These are phyloP conservation scores for Indri indri DNA, from an alignment of 2,113 vertebrate species.

Conservation along the genomic window DNA sequence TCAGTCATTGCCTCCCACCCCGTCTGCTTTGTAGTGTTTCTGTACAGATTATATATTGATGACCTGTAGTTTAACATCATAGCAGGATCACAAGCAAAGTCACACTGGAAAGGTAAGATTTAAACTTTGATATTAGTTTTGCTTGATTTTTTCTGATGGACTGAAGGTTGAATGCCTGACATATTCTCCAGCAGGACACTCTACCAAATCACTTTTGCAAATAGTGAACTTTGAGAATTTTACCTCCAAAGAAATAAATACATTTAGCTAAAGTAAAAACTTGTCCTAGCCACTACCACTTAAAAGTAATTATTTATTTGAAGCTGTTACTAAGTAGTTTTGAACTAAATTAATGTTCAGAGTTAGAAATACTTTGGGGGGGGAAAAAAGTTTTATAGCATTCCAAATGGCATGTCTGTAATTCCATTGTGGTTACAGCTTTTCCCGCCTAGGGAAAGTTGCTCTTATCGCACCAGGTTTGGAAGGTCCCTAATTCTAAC, in stretches of 20 bases:
- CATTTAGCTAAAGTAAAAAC: slow-evolving; percentile 13
- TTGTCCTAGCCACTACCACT: not conserved
- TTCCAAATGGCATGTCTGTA: slow-evolving; percentile 39
- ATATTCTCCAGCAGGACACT: not conserved
- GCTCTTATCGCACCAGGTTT: not conserved
- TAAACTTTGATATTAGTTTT: not conserved
- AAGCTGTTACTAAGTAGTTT: slow-evolving; percentile 3
- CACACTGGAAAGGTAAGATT: not conserved
- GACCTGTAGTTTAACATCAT: not conserved
- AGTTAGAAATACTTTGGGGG: not conserved
- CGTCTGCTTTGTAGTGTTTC: not conserved
- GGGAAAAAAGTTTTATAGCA: not conserved
- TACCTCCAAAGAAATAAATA: not conserved
- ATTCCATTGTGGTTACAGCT: slow-evolving; percentile 35
- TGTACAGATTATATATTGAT: not conserved
- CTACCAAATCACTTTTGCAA: not conserved
- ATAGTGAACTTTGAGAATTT: slow-evolving; percentile 24
- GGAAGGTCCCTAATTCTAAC: not conserved
- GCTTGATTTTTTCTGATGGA: not conserved
- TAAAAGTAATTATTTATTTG: not conserved
- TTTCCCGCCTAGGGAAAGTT: not conserved
- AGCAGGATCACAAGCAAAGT: not conserved
- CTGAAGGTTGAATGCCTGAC: not conserved
- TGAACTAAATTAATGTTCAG: not conserved
- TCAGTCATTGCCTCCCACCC: rapidly evolving